Conservation (phyloP, 2,888 invertebrate species). For the Scaeva pyrastri region DNA sequence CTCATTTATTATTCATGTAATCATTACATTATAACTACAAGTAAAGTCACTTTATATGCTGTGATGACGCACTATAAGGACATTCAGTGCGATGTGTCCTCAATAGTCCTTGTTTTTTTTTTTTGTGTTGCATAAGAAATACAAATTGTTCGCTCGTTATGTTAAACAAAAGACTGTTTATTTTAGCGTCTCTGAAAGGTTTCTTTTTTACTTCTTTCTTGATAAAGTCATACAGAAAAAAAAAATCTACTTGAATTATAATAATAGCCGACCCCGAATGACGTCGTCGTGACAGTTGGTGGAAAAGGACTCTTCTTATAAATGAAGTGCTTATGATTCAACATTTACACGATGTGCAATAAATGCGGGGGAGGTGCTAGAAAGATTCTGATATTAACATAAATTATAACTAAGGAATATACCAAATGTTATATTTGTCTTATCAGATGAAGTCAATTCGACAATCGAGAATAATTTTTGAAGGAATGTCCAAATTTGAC, state of each 20-base stretch:
- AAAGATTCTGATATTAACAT: too few species aligned
- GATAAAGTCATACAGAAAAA: slow-evolving; percentile 23
- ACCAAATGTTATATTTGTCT: too few species aligned
- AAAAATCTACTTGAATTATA: slow-evolving; percentile 13
- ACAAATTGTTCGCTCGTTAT: slow-evolving; percentile 7
- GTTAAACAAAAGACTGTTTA: slow-evolving; percentile 6
- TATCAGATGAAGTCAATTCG: too few species aligned
- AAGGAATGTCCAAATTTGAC: too few species aligned
- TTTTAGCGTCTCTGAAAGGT: slow-evolving; percentile 52
- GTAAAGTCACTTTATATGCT: slow-evolving; percentile 42
- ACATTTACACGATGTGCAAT: background rate
- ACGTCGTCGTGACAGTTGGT: background rate
- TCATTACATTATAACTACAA: slow-evolving; percentile 80
- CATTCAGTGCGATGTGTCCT: slow-evolving; percentile 31
- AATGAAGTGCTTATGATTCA: slow-evolving; percentile 4
- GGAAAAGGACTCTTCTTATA: background rate
- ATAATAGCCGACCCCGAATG: background rate
- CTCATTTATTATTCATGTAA: slow-evolving; percentile 81
- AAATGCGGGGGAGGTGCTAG: too few species aligned
- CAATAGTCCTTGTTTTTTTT: slow-evolving; percentile 18
- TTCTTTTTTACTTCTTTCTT: slow-evolving; percentile 46
- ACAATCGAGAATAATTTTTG: too few species aligned
- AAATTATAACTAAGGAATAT: too few species aligned
- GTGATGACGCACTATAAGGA: slow-evolving; percentile 19
- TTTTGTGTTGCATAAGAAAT: slow-evolving; percentile 12